These are phyloP conservation scores for Phymastichus coffea DNA, from an alignment of 1,140 invertebrate genomes.

Conservation along the genomic window DNA sequence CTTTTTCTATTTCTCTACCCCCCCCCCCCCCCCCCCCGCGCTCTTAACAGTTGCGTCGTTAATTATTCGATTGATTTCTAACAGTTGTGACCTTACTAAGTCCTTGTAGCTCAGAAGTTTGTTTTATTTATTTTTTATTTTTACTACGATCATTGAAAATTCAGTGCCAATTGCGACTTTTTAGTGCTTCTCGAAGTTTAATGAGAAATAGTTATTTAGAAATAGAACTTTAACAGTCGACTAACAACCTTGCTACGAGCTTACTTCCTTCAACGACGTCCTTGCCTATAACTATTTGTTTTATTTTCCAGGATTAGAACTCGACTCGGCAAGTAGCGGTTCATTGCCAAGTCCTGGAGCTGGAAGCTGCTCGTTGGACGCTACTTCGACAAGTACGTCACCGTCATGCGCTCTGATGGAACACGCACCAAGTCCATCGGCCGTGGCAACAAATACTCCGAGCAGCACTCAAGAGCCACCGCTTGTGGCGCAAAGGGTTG, in stretches of 20 bases:
- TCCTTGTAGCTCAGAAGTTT: too few relatives aligned
- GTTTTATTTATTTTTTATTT: too few relatives aligned
- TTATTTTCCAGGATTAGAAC: conserved; percentile 58
- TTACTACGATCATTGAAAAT: too few relatives aligned
- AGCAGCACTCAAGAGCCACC: conserved; percentile 55
- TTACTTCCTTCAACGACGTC: background rate
- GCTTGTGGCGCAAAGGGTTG: conserved; percentile 41
- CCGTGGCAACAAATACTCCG: conserved; percentile 63
- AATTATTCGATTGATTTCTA: too few relatives aligned
- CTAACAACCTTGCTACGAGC: too few relatives aligned
- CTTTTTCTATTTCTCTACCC: conserved; percentile 1
- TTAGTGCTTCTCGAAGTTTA: too few relatives aligned
- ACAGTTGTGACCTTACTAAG: too few relatives aligned
- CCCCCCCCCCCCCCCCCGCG: background rate
- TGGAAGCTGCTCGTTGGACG: conserved; percentile 69
- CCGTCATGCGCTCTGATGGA: conserved; percentile 59
- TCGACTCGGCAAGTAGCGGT: conserved; percentile 76
- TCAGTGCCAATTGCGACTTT: too few relatives aligned
- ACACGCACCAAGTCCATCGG: conserved; percentile 60
- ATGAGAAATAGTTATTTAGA: too few relatives aligned
- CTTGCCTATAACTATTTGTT: background rate
- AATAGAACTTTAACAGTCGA: too few relatives aligned
- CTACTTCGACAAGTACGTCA: conserved; percentile 59
- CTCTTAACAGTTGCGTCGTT: background rate
- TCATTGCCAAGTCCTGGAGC: conserved; percentile 74